Base-by-base conservation (phyloP, 2,888 invertebrate species). In the Melieria picta region DNA sequence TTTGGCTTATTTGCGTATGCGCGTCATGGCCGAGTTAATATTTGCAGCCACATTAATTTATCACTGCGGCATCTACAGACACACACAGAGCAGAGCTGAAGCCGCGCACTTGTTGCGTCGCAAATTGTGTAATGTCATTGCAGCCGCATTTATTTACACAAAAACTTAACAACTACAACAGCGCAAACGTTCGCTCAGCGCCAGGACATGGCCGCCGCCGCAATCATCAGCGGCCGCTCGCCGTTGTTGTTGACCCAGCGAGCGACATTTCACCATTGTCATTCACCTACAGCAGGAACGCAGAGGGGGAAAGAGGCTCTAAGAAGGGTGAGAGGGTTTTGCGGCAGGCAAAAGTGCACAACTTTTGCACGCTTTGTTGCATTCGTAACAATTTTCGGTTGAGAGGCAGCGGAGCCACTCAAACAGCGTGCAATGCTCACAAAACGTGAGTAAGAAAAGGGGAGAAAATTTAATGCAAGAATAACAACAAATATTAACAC, bases 91-190 rank as follows among this genome's bases (percentile, higher is more conserved):
- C 16, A 16, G 16, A 16, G 16, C 16, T 16, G 16, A 16, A 16
- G 16, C 16, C 16, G 16, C 16, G 16, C 30, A 30, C 30, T 30
- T 30, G 30, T 30, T 30, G 55, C 13, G 10, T 7, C 30, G 45
- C 47, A 57, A 57, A 57, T 65, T 65, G 65, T 65, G 65, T 66
- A 58, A 66, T 58, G 66, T 66, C 66, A 66, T 57, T 48, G 9
- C n/a, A 57, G 47, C 48, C 58, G 65, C 66, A 58, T 48, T 66
- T 58, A 66, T 66, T 66, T 57, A 66, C 48, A 58, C 58, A 58
- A 58, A 58, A 56, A 66, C 66, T 58, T 48, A 58, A 45, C 56
- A 46, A 42, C 43, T 7, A 50, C 5, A 52, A 43, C 9, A 55
- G 5, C 47, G 47, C 9, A 6, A 50, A 63, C 13, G 65, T 5